Percentiles rank a stretch among this genome's conserved stretches.
phyloP scores from a whole-genome alignment of 1,140 invertebrate species.

The Drosophila tani region DNA sequence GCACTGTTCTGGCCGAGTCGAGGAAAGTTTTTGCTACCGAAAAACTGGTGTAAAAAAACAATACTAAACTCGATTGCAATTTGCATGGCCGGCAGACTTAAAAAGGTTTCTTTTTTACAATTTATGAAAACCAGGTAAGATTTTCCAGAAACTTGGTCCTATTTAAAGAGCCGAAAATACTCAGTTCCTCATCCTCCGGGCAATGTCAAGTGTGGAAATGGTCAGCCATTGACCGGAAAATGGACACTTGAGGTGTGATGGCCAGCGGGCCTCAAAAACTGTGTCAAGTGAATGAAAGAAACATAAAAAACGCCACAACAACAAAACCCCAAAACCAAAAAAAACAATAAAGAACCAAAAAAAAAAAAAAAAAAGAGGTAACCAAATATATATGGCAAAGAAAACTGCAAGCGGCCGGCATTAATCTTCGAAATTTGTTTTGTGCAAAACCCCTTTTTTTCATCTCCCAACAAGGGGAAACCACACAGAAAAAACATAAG shows the following conservation, averaged over 20 bases:
- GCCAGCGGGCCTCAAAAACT: conserved; percentile 40
- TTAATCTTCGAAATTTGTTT: conserved; percentile 81
- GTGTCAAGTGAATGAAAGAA: conserved; percentile 58
- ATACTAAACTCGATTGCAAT: not conserved
- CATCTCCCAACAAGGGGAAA: not conserved
- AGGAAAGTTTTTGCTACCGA: conserved; percentile 1
- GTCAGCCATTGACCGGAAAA: conserved; percentile 52
- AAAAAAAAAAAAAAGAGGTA: conserved; percentile 2
- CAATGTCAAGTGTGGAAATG: conserved; percentile 70
- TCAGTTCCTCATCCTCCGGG: conserved; percentile 9
- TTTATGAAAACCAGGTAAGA: conserved; percentile 6
- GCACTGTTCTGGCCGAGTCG: conserved; percentile 5
- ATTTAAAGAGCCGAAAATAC: conserved; percentile 37
- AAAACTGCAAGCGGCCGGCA: conserved; percentile 43
- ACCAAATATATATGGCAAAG: conserved; percentile 12
- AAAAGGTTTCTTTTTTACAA: not conserved
- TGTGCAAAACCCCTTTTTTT: conserved; percentile 25
- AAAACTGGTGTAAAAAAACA: conserved; percentile 12
- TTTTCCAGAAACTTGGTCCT: conserved; percentile 27
- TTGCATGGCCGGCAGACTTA: not conserved
- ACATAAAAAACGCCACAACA: conserved; percentile 34
- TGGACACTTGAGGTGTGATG: conserved; percentile 36
- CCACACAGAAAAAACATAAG: conserved; percentile 19
- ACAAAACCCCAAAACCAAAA: not conserved
- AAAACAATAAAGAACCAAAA: conserved; percentile 3